Conservation (phyloP, 2,797 vertebrate genomes). For the Acrossocheilus wenchowensis region DNA sequence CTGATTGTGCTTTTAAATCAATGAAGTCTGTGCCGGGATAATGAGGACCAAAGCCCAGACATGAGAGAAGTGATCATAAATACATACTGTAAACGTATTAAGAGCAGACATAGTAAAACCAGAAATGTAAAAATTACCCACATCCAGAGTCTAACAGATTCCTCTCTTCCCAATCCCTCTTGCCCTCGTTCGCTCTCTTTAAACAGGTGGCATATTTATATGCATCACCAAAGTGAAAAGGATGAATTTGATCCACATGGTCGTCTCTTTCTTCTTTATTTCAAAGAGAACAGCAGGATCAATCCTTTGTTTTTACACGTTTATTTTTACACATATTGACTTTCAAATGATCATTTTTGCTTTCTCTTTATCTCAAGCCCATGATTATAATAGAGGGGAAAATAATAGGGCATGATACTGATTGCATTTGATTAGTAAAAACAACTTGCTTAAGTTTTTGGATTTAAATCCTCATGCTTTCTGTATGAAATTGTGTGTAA, state of each 20-base stretch:
- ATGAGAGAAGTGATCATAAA: slow-evolving; percentile 64
- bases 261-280: slow-evolving; percentile 55
- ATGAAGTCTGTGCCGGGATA: slow-evolving; percentile 56
- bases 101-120: slow-evolving; percentile 50
- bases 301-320: slow-evolving; percentile 46
- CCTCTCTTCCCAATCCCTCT: slow-evolving; percentile 31
- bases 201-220: slow-evolving; percentile 74
- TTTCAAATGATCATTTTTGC: slow-evolving; percentile 35
- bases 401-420: slow-evolving; percentile 23
- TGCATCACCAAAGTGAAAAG: slow-evolving; percentile 56
- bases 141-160: slow-evolving; percentile 28
- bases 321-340: slow-evolving; percentile 48
- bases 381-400: slow-evolving; percentile 24
- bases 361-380: slow-evolving; percentile 34
- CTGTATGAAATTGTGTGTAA: not conserved
- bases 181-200: slow-evolving; percentile 54
- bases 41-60: slow-evolving; percentile 64
- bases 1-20: slow-evolving; percentile 76
- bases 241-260: slow-evolving; percentile 60
- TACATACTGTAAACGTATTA: slow-evolving; percentile 55
- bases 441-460: not conserved
- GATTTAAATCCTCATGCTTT: not conserved
- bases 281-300: slow-evolving; percentile 73
- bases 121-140: slow-evolving; percentile 43
- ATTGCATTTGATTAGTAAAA: slow-evolving; percentile 20